A percentile compares a stretch with the other conserved stretches of the same genome.
Conservation (phyloP, 2,113 vertebrate species). For the Sceloporus tristichus region DNA sequence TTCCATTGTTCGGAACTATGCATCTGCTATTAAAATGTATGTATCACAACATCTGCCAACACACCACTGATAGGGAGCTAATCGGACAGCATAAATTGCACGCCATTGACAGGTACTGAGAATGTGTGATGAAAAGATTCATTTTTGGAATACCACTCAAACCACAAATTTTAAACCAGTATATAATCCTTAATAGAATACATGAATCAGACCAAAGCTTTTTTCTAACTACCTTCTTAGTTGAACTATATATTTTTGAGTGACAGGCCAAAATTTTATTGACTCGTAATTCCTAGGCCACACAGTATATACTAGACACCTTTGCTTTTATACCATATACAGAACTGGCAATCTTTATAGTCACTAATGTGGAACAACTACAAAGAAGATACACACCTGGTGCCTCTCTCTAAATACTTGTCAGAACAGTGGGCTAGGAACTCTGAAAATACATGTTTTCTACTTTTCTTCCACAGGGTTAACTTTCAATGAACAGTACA, state of each 20-base stretch:
- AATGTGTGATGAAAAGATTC: background rate
- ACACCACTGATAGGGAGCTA: background rate
- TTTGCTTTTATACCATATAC: background rate
- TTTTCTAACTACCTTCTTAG: background rate
- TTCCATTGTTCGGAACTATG: too few species aligned
- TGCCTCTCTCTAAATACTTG: background rate
- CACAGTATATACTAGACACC: background rate
- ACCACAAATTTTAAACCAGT: background rate
- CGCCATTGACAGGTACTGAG: background rate
- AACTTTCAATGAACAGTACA: background rate
- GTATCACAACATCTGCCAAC: background rate
- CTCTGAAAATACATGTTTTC: background rate
- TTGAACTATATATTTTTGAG: background rate
- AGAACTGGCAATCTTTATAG: background rate
- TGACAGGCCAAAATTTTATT: background rate
- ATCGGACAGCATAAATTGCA: background rate
- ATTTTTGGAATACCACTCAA: too few species aligned
- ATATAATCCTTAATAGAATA: background rate
- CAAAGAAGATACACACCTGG: background rate
- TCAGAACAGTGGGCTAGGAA: background rate
- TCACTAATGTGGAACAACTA: background rate
- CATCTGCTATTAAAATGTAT: background rate
- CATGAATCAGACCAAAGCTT: background rate
- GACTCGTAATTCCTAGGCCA: background rate
- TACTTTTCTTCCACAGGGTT: background rate